Percentiles rank a stretch among this genome's conserved stretches.
Evolutionary conservation across 2,888 invertebrate genomes (phyloP).

Genomic region (Bembecia ichneumoniformis): DNA sequence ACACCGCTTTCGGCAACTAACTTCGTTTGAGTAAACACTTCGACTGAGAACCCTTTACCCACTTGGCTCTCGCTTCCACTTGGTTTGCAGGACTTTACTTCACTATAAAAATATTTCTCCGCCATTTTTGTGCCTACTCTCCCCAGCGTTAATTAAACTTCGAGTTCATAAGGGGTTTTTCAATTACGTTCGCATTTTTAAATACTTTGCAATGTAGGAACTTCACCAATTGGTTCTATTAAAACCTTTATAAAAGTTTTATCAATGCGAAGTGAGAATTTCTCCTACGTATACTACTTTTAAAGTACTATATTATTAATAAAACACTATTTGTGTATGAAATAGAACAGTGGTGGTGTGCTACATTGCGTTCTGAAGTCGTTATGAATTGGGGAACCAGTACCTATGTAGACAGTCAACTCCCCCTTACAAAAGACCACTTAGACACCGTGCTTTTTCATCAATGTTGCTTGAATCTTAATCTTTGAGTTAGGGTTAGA

Average conservation of each 20-base stretch:
- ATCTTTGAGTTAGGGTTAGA: too few species aligned
- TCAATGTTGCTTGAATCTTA: too few species aligned
- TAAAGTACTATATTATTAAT: too few species aligned
- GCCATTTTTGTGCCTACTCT: constrained; percentile 16
- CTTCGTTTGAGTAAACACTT: constrained; percentile 48
- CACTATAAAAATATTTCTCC: constrained; percentile 23
- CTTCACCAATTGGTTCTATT: background rate
- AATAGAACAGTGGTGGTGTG: too few species aligned
- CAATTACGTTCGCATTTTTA: background rate
- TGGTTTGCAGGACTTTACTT: constrained; percentile 28
- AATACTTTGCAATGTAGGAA: background rate
- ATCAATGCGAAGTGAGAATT: background rate
- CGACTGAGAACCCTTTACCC: constrained; percentile 34
- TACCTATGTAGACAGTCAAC: too few species aligned
- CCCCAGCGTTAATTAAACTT: constrained; percentile 25
- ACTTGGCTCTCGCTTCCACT: constrained; percentile 37
- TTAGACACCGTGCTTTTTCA: too few species aligned
- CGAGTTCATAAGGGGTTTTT: constrained; percentile 1
- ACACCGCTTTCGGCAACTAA: constrained; percentile 40
- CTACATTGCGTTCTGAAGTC: too few species aligned
- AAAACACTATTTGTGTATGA: too few species aligned
- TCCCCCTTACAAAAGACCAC: too few species aligned
- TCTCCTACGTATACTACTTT: background rate
- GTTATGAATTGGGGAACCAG: too few species aligned
- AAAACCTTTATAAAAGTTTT: background rate